Base-by-base conservation (phyloP, 2,797 vertebrate genomes). In the Taeniopygia guttata region DNA sequence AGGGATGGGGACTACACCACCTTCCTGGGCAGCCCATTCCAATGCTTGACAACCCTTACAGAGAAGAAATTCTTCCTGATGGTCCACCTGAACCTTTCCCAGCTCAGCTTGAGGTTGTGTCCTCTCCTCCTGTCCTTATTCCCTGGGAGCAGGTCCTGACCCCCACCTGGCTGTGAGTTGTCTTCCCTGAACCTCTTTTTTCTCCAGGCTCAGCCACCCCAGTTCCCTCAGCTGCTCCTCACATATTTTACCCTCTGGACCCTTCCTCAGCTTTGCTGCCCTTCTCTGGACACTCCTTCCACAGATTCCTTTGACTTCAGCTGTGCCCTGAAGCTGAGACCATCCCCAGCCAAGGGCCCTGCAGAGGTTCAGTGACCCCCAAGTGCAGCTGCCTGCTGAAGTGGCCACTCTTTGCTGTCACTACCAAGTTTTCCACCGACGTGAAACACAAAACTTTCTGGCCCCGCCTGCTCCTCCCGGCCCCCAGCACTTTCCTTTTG, bases 371-470 rank as follows among this genome's bases (percentile, higher is more conserved):
- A 40, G 90, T 36, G 62, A 67, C n/a, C 73, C 78, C 67, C 60
- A 55, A 77, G 91, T 16, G 92, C 43, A 73, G 93, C 87, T 42
- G 84, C 80, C 95, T 92, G 73, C 87, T 16, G 10, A 95, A 95
- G 97, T 89, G 97, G 97, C 96, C 98, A 81, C 94, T 96, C 86
- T n/a, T 93, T 10, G 19, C 51, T 92, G 95, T 84, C 90, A 91
- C 96, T 64, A 95, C 84, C 95, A 84, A 97, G 90, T 95, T 95
- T 95, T 93, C 94, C 88, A 95, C 83, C 46, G 87, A 51, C 5
- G 90, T 86, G 95, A 96, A 96, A 96, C 67, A 95, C 84, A 97
- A 97, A 97, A 96, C 95, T 96, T 96, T 88, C 70, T 62, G 21
- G 72, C 94, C 86, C 92, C 48, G 45, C 96, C 88, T 56, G 76